Evolutionary conservation across 1,140 invertebrate species (phyloP).

Genomic region (Akabosia matsudoensis): DNA sequence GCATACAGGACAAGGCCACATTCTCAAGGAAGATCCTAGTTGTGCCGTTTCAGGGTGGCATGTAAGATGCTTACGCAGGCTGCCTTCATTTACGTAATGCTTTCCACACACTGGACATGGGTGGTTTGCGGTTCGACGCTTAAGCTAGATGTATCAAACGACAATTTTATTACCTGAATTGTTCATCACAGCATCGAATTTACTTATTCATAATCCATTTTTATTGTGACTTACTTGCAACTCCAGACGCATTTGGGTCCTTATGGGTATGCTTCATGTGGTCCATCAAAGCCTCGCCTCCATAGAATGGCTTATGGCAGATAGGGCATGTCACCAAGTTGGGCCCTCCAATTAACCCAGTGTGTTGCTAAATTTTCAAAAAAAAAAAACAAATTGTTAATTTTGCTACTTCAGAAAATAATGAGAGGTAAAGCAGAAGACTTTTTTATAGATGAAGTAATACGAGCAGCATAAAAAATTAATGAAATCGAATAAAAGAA

Average conservation of each 20-base stretch:
- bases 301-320: slow-evolving; percentile 89
- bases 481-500: no score
- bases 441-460: no score
- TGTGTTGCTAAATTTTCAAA: slow-evolving; percentile 91
- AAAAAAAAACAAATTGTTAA: slow-evolving; percentile 51
- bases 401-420: background rate
- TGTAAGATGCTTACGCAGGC: slow-evolving; percentile 77
- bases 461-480: no score
- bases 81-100: slow-evolving; percentile 91
- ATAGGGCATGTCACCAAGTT: slow-evolving; percentile 79
- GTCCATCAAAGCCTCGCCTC: slow-evolving; percentile 85
- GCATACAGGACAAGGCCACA: slow-evolving; percentile 87
- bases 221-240: slow-evolving; percentile 75
- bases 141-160: slow-evolving; percentile 58
- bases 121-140: slow-evolving; percentile 86
- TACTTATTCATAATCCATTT: background rate
- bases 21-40: slow-evolving; percentile 76
- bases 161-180: background rate
- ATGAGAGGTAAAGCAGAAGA: background rate
- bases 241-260: slow-evolving; percentile 80
- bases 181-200: background rate
- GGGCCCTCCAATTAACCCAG: slow-evolving; percentile 80
- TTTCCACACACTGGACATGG: slow-evolving; percentile 91
- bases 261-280: slow-evolving; percentile 94
- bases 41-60: slow-evolving; percentile 87